These are phyloP conservation scores for Drosophila mojavensis DNA, from an alignment of 1,140 invertebrate species.

Conservation along the genomic window DNA sequence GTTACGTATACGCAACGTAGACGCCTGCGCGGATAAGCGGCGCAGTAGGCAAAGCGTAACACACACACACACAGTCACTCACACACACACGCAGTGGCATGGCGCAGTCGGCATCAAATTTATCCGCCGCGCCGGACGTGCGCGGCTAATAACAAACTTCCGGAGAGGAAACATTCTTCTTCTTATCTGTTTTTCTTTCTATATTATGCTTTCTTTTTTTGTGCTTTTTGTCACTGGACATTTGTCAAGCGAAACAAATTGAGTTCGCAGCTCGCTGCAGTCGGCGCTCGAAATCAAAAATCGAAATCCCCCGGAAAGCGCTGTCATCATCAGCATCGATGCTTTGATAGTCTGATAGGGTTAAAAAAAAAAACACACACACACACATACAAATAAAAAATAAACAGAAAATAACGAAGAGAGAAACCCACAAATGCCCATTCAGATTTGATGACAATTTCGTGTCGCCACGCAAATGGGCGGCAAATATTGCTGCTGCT, in stretches of 20 bases:
- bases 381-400: background rate
- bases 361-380: background rate
- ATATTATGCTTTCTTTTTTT: conserved; percentile 12
- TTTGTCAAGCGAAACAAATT: conserved; percentile 79
- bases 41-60: conserved; percentile 28
- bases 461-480: conserved; percentile 34
- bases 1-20: conserved; percentile 73
- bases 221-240: conserved; percentile 59
- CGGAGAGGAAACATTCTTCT: conserved; percentile 76
- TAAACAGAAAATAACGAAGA: background rate
- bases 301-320: conserved; percentile 43
- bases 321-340: conserved; percentile 39
- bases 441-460: conserved; percentile 51
- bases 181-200: conserved; percentile 20
- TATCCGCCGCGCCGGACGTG: conserved; percentile 71
- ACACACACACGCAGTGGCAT: conserved; percentile 11
- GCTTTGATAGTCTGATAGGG: conserved; percentile 4
- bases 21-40: conserved; percentile 75
- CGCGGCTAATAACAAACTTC: conserved; percentile 82
- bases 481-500: conserved; percentile 6
- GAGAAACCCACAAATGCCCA: conserved; percentile 20
- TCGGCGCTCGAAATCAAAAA: conserved; percentile 55
- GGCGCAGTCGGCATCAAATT: conserved; percentile 41
- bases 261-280: conserved; percentile 55
- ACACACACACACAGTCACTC: background rate